Base-by-base conservation (phyloP, 2,113 vertebrate species). In the Nestor notabilis region DNA sequence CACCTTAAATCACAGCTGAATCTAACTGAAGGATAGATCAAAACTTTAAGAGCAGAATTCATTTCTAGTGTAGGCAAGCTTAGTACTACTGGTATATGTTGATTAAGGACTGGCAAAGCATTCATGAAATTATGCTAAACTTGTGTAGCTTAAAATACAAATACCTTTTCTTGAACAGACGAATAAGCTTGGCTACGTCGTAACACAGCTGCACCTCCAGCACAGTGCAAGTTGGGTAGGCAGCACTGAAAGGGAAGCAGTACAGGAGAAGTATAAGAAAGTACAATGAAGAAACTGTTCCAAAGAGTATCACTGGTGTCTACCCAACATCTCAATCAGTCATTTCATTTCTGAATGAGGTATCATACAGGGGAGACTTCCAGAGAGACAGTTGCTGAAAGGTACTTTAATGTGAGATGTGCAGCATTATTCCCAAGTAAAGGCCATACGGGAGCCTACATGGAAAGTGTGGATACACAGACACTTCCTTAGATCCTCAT, bases 101-200 rank as follows among this genome's bases (percentile, higher is more conserved):
- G 11, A 87, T 83, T 44, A 64, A 52, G 14, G 49, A 39, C 19
- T 68, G 47, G 31, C 28, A 88, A 78, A 50, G n/a, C 17, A 69
- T 66, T 74, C 17, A 28, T 9, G 71, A 35, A 69, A 56, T 37
- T 37, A 83, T 18, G 12, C 49, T 61, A 58, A 80, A 90, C 3
- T 50, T 0, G 0, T 2, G 13, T 5, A 61, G 64, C 44, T 35
- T 68, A 79, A 68, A 70, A 86, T 84, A 20, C 5, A 75, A 58
- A 17, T 96, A 99, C 99, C 98, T 99, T 97, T 99, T 98, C 70
- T 95, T 98, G 97, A 98, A 98, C 15, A 99, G 97, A 58, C 97
- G 13, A 52, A 99, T 99, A 66, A 99, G 98, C 70, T 97, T 98
- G 79, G 99, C 96, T 83, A 99, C 99, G 0, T 99, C 81, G 2